Base-by-base conservation (phyloP, 2,888 invertebrate genomes). In the Eupithecia vulgata region DNA sequence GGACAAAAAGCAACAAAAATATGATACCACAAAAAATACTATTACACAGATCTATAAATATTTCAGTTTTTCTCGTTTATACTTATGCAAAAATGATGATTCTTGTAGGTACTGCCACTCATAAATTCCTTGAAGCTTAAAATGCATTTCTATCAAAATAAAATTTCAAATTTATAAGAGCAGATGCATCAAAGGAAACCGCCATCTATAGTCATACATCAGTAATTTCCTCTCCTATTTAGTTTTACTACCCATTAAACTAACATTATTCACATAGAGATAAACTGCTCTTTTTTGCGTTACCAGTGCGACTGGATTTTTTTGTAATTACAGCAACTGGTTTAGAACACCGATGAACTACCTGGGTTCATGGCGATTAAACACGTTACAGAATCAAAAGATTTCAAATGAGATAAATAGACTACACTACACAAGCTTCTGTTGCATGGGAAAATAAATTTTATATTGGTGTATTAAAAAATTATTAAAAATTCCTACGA, bases 281-380 rank as follows among this genome's bases (percentile, higher is more conserved):
- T 80, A 81, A 81, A 78, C 75, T 74, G 80, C 80, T 81, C 78
- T 76, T 76, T 85, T 85, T 85, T 83, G 76, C 81, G 79, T 79
- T 68, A 71, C 77, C 77, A 62, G 85, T 81, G 75, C 40, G 69
- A 81, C 86, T 57, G 79, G 84, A 73, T 82, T 81, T 84, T n/a
- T 81, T 80, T 70, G 72, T 81, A 81, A 81, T 82, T 75, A 83
- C 79, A 74, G 73, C 74, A 80, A 83, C 84, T 80, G 80, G 84
- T 84, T 82, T 80, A 71, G 70, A 78, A 72, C 68, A 75, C 76
- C 79, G 77, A 74, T 77, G 74, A 77, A 75, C 76, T 77, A 71
- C 42, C 57, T 12, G 75, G 67, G 71, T 70, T 61, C 64, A 70
- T 73, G 62, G 74, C 66, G 78, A 77, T 78, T 76, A 77, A 70